A percentile compares a stretch with the other conserved stretches of the same genome.
These are phyloP conservation scores for Desmophyllum pertusum DNA, from an alignment of 92 coral and sea anemone genomes.

Conservation along the genomic window DNA sequence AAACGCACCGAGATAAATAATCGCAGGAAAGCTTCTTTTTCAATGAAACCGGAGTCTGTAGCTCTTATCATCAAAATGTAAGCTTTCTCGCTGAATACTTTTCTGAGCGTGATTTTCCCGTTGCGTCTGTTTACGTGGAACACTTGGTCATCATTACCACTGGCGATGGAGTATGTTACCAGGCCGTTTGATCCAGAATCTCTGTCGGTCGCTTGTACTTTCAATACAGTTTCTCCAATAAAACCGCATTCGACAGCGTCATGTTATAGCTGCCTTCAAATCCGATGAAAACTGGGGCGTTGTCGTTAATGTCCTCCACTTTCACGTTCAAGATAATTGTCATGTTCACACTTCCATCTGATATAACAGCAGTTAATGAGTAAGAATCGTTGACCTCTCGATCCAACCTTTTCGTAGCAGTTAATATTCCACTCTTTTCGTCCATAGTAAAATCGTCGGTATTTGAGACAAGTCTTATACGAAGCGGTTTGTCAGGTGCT, in stretches of 20 bases:
- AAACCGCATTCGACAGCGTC: slow-evolving; percentile 62
- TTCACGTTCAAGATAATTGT: slow-evolving; percentile 42
- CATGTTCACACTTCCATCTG: slow-evolving; percentile 65
- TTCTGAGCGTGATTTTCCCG: slow-evolving; percentile 69
- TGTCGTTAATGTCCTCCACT: slow-evolving; percentile 77
- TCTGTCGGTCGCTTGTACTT: slow-evolving; percentile 67
- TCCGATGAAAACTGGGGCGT: slow-evolving; percentile 79
- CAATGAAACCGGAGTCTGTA: slow-evolving; percentile 61
- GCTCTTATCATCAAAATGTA: slow-evolving; percentile 74
- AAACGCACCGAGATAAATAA: slow-evolving; percentile 7
- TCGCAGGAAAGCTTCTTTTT: slow-evolving; percentile 51
- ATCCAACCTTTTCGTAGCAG: slow-evolving; percentile 69
- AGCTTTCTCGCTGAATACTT: slow-evolving; percentile 45
- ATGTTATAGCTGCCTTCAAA: slow-evolving; percentile 59
- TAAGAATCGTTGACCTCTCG: slow-evolving; percentile 73
- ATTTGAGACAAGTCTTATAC: slow-evolving; percentile 40
- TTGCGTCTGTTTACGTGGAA: slow-evolving; percentile 66
- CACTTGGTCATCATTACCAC: slow-evolving; percentile 69
- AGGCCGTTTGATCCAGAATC: slow-evolving; percentile 76
- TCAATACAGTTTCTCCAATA: slow-evolving; percentile 69
- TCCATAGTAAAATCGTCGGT: slow-evolving; percentile 60
- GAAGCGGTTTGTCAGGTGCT: slow-evolving; percentile 64
- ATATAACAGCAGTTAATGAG: slow-evolving; percentile 53
- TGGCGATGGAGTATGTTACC: slow-evolving; percentile 58
- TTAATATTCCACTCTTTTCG: slow-evolving; percentile 66